Evolutionary conservation across 2,113 vertebrate genomes (phyloP).

Genomic region (Callionymus lyra): DNA sequence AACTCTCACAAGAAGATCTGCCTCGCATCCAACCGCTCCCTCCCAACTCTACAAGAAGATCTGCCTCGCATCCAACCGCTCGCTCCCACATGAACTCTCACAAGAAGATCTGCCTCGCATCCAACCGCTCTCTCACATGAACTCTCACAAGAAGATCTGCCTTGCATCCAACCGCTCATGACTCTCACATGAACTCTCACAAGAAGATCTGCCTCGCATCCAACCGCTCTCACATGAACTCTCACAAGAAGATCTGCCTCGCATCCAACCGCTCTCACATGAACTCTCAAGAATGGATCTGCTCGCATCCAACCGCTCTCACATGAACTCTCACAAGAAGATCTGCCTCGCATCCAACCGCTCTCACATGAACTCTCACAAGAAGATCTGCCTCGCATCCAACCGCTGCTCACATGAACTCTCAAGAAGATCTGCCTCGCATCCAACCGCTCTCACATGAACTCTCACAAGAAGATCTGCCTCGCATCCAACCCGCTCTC

Average conservation of each 20-base stretch:
- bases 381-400: conserved; percentile 57
- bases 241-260: conserved; percentile 60
- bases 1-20: conserved; percentile 65
- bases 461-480: conserved; percentile 64
- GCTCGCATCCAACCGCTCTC: conserved; percentile 27
- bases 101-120: conserved; percentile 59
- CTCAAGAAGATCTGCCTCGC: conserved; percentile 57
- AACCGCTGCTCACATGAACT: conserved; percentile 46
- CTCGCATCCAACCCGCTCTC: conserved; percentile 27
- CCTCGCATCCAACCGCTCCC: conserved; percentile 30
- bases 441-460: conserved; percentile 39
- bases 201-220: conserved; percentile 59
- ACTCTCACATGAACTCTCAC: conserved; percentile 52
- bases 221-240: conserved; percentile 47
- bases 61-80: conserved; percentile 33
- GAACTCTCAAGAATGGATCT: conserved; percentile 19
- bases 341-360: conserved; percentile 41
- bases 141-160: conserved; percentile 64
- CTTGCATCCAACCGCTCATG: conserved; percentile 28
- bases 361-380: conserved; percentile 55
- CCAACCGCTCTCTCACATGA: conserved; percentile 38
- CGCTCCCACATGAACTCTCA: conserved; percentile 50
- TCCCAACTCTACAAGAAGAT: conserved; percentile 14
- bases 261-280: conserved; percentile 23
- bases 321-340: conserved; percentile 64